Evolutionary conservation across 2,888 invertebrate species (phyloP), one percentile per base, ranked within the genome.

Genomic region (Tanypteryx hageni): DNA sequence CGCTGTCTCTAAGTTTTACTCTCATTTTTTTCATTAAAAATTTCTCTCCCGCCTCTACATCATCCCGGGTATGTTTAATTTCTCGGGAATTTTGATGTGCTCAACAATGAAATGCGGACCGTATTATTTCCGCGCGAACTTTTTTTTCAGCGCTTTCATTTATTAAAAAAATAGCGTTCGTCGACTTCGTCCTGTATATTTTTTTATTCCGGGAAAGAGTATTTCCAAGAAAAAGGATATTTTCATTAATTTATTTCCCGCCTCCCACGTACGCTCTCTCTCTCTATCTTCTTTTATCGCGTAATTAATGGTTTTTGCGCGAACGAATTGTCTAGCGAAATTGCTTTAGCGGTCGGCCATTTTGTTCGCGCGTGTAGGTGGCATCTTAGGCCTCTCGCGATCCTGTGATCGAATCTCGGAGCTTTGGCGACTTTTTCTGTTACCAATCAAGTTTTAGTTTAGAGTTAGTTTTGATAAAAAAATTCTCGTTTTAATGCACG

Each of bases 21-120:
- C 31, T 86, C 61, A 61, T 86, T 86, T 86, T 76, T 86, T 59
- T 61, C 86, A 61, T 61, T 86, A 86, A 61, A 61, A 59, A 16
- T 27, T 31, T 31, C 61, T 31, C 61, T 31, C 61, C 86, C 61
- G 10, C 85, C 59, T 44, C 22, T 85, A 7, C 27, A n/a, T 86
- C 61, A 82, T n/a, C 27, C 18, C 61, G 61, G 31, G 86, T 44
- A 86, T 86, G 86, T 61, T 86, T 57, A 86, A 86, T 86, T 86
- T 86, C 86, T 86, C 27, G 61, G 61, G 86, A 58, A 86, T 61
- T 86, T 86, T 86, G 61, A 86, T 86, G 86, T 86, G 59, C 85
- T 85, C 58, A 85, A 85, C 86, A 86, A 58, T 86, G 61, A 27
- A 76, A 76, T 61, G 31, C 31, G 86, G 27, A 22, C 76, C 61